phyloP scores from a whole-genome alignment of 2,888 invertebrate species.

The Plebejus argus region DNA sequence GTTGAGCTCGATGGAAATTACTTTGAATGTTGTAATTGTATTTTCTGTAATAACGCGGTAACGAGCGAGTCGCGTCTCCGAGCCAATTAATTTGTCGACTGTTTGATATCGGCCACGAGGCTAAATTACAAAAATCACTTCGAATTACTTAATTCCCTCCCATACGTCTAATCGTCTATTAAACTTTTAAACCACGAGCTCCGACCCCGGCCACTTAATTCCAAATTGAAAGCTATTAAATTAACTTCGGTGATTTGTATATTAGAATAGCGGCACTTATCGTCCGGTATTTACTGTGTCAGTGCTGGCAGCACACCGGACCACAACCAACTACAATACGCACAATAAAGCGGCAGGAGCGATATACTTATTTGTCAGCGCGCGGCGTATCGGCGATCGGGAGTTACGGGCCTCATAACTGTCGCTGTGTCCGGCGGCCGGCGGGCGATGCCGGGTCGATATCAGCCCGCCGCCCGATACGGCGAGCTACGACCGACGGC shows the following conservation, averaged over 20 bases:
- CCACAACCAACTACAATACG: neutral
- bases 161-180: neutral
- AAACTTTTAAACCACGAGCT: neutral
- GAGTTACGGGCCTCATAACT: slow-evolving; percentile 12
- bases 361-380: slow-evolving; percentile 15
- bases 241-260: neutral
- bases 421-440: neutral
- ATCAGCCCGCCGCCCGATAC: neutral
- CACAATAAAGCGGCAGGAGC: neutral
- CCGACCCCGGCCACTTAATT: neutral
- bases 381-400: slow-evolving; percentile 2
- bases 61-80: neutral
- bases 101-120: neutral
- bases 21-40: slow-evolving; percentile 14
- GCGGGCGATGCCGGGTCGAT: slow-evolving; percentile 4
- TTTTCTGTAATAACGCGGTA: neutral
- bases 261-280: neutral
- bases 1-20: neutral
- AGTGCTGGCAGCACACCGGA: neutral
- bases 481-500: neutral
- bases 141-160: neutral
- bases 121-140: neutral
- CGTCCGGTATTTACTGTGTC: neutral
- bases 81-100: slow-evolving; percentile 3
- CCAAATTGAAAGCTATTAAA: neutral